Evolutionary conservation across 2,888 invertebrate genomes (phyloP), one percentile per base, ranked within the genome.

Genomic region (Mesodorylaimus sp.): DNA sequence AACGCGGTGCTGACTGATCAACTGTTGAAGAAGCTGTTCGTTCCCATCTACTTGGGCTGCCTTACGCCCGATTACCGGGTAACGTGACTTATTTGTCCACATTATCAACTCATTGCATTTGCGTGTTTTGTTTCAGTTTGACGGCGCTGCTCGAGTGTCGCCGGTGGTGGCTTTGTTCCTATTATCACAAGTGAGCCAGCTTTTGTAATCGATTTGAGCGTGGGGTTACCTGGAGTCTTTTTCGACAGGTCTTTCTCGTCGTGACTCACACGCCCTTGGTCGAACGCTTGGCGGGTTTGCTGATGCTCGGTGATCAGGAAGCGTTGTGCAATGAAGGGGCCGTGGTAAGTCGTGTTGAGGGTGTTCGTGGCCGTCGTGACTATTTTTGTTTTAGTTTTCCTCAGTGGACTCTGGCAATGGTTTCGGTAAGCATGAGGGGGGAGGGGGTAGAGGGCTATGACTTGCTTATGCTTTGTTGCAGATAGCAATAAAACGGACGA

Each of bases 1-100:
- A 95, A 93, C 69, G 83, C 85, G 60, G 88, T 93, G 44, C 72
- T 95, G 50, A 84, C 87, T 0, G 88, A 91, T 66, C 91, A 95
- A 70, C 73, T 95, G 52, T 73, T 95, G 55, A 84, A 91, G 69
- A 83, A 88, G 68, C 74, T 95, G 1, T 75, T 95, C 51, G 81
- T 93, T 56, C 93, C 93, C 5, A 69, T 93, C 52, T 91, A 91
- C 68, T 85, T 95, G 58, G 86, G 83, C 67, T 93, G 91, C 19
- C 26, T 50, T 16, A 41, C 24, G 1, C 50, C 50, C 10, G 25
- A 47, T 41, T 5, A 16, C 41, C 42, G 7, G 5, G 50, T 47
- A 23, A 28, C 47, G n/a, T n/a, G n/a, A n/a, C n/a, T 27, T 25
- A 51, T 2, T 41, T 48, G 3, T 7, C 7, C 32, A 13, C 10